These are phyloP conservation scores for Nycticorax nycticorax DNA, from an alignment of 2,113 vertebrate genomes.

Conservation along the genomic window DNA sequence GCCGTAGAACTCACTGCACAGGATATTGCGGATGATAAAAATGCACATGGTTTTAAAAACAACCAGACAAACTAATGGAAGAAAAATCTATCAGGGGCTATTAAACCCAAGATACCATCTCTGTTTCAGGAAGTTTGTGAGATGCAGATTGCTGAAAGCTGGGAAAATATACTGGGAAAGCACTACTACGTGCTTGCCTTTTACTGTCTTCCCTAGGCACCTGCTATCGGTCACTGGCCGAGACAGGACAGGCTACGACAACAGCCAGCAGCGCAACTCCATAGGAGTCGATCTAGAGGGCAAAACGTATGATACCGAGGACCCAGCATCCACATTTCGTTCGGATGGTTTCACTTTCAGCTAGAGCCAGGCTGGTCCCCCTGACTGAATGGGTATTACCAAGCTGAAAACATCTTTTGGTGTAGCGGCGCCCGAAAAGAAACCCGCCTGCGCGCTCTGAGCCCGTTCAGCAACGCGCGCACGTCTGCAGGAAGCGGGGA, in stretches of 20 bases:
- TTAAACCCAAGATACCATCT: slow-evolving; percentile 51
- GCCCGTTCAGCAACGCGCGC: rapidly evolving
- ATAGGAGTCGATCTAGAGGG: rapidly evolving
- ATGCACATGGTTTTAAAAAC: neutral
- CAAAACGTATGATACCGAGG: rapidly evolving
- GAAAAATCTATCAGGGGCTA: slow-evolving; percentile 37
- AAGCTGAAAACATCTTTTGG: neutral
- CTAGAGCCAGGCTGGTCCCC: neutral
- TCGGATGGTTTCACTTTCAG: neutral
- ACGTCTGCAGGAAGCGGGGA: neutral
- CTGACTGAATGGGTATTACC: neutral
- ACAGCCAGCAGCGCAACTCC: neutral
- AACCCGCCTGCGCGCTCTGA: rapidly evolving
- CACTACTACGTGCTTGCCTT: neutral
- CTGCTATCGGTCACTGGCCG: neutral
- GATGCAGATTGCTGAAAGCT: slow-evolving; percentile 42
- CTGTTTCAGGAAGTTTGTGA: slow-evolving; percentile 59
- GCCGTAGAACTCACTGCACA: neutral
- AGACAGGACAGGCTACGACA: neutral
- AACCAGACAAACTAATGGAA: slow-evolving; percentile 35
- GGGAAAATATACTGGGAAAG: slow-evolving; percentile 40
- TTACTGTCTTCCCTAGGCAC: neutral
- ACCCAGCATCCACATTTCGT: rapidly evolving
- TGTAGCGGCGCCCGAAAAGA: neutral
- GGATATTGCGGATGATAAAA: slow-evolving; percentile 25